Evolutionary conservation across 2,113 vertebrate species (phyloP).

Genomic region (Phocoena sinus): DNA sequence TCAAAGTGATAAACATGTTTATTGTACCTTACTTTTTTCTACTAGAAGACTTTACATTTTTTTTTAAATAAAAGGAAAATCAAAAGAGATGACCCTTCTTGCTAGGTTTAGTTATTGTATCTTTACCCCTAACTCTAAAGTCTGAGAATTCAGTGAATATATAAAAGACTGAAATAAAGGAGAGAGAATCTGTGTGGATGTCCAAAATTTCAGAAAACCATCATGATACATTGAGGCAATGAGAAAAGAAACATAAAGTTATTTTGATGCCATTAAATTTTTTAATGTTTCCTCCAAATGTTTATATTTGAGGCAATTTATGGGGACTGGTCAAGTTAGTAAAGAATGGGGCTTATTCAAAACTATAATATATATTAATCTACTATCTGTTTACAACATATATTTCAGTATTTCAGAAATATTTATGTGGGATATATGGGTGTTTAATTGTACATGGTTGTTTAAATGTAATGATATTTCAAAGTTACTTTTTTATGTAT

Average conservation of each 20-base stretch:
- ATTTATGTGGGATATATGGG: not conserved
- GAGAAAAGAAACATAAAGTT: not conserved
- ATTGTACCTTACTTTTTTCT: not conserved
- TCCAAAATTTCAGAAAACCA: not conserved
- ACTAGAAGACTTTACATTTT: not conserved
- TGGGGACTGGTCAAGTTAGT: not conserved
- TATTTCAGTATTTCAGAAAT: not conserved
- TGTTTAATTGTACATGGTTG: not conserved
- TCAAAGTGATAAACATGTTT: not conserved
- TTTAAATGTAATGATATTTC: slow-evolving; percentile 1
- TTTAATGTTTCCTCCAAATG: not conserved
- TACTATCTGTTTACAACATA: not conserved
- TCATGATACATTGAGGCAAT: not conserved
- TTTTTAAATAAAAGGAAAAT: not conserved
- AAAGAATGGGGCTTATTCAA: not conserved
- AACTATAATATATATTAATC: not conserved
- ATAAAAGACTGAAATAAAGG: not conserved
- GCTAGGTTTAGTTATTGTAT: not conserved
- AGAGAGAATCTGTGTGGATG: rapidly evolving
- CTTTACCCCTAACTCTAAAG: not conserved
- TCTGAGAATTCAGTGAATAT: not conserved
- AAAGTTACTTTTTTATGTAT: not conserved
- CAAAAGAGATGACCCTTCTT: not conserved
- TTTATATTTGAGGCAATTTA: not conserved
- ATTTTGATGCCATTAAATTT: not conserved